Evolutionary conservation across 2,888 invertebrate genomes (phyloP), one percentile per base, ranked within the genome.

Genomic region (Oscheius sp.): DNA sequence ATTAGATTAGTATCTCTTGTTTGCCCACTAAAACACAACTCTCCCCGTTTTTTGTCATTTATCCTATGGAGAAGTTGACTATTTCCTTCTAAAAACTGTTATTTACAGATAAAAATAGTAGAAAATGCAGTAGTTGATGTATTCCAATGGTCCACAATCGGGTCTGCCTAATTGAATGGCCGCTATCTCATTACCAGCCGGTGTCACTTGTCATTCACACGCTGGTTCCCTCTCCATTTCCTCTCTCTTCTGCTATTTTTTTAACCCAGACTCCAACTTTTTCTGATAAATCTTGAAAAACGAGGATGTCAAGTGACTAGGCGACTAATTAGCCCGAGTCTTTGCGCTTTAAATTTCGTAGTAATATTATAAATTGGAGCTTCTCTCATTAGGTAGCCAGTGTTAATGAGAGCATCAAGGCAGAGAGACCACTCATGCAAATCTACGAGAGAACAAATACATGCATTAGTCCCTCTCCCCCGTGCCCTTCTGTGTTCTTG

Each of bases 131-230:
- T 63, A 58, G 25, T 58, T 58, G 25, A 45, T 63, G 41, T 63
- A 63, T n/a, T 59, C 35, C 59, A 27, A 63, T 18, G 25, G 63
- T 25, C n/a, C 45, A 63, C 63, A 63, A 63, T 63, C 63, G 45
- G 35, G 43, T n/a, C 63, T 25, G 43, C 43, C 66, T 66, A 66
- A 66, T 66, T 66, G 66, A 66, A 52, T 43, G 66, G 52, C 66
- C 35, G 52, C 66, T 66, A 66, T 66, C 66, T 66, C 66, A 66
- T 66, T 66, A 66, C 66, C 27, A 66, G 66, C n/a, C 66, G 52
- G 66, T 66, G 66, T 66, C 66, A 66, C 66, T 66, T 66, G 66
- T 66, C 66, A 66, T 66, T 66, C 66, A 66, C 66, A 66, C 49
- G 25, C 18, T 23, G n/a, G 43, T 45, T 25, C 35, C 29, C 29